Evolutionary conservation across 2,888 invertebrate species (phyloP).

Genomic region (Halictus quadricinctus): DNA sequence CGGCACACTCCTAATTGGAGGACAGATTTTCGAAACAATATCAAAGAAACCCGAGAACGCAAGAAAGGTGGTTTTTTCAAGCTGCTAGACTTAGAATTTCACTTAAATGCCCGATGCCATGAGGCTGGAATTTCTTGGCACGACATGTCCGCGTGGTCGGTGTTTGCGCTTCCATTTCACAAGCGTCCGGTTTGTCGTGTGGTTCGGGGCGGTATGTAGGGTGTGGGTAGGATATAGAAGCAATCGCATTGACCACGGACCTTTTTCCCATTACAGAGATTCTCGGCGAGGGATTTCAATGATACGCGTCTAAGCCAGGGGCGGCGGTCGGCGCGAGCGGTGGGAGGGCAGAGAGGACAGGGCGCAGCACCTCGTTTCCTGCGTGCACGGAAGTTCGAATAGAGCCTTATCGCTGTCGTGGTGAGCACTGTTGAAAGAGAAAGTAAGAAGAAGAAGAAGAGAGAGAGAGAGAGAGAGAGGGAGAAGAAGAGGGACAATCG

Average conservation of each 20-base stretch:
- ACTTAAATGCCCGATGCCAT: not conserved
- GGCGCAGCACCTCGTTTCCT: conserved; percentile 45
- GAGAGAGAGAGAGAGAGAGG: not conserved
- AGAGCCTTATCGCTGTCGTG: conserved; percentile 41
- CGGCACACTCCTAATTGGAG: too few relatives aligned
- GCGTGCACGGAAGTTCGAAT: conserved; percentile 42
- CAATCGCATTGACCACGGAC: conserved; percentile 39
- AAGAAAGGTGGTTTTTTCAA: not conserved
- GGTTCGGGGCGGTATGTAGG: not conserved
- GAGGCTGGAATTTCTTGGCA: not conserved
- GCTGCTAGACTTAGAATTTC: not conserved
- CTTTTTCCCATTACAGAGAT: conserved; percentile 56
- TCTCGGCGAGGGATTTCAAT: conserved; percentile 53
- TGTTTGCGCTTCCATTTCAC: not conserved
- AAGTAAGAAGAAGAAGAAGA: too few relatives aligned
- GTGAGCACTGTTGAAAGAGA: not conserved
- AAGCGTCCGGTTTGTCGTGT: not conserved
- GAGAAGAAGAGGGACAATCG: not conserved
- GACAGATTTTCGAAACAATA: too few relatives aligned
- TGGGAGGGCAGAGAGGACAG: conserved; percentile 22
- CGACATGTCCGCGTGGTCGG: not conserved
- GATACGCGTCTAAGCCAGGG: conserved; percentile 55
- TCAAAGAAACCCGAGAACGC: too few relatives aligned
- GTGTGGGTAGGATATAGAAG: not conserved
- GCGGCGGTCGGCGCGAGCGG: conserved; percentile 34